Conservation (phyloP, 1,140 invertebrate genomes). For the Berghia stephanieae region DNA sequence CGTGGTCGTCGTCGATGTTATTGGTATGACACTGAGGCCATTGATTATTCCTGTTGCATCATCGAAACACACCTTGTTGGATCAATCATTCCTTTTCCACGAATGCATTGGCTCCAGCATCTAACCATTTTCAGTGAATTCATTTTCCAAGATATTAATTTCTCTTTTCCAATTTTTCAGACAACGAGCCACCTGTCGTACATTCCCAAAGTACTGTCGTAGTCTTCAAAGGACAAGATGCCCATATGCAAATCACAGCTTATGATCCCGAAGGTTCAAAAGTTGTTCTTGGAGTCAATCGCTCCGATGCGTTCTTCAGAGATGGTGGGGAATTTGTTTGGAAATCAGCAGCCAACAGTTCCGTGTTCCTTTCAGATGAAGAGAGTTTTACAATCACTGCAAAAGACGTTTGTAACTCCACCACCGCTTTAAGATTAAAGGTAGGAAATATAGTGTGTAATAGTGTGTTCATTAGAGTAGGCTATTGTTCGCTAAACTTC, state of each 20-base stretch:
- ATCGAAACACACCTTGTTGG: too few relatives aligned
- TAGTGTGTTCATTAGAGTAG: too few relatives aligned
- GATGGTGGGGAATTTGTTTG: neutral
- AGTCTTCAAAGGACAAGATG: neutral
- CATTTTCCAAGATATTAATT: neutral
- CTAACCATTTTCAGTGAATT: too few relatives aligned
- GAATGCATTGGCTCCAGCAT: too few relatives aligned
- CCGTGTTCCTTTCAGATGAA: neutral
- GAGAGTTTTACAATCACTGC: neutral
- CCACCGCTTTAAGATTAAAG: neutral
- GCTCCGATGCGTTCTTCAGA: neutral
- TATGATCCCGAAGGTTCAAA: constrained; percentile 3
- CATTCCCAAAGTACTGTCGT: neutral
- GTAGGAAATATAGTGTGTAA: too few relatives aligned
- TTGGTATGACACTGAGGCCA: too few relatives aligned
- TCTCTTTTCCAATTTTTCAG: neutral
- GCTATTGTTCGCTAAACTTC: too few relatives aligned
- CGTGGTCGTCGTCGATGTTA: too few relatives aligned
- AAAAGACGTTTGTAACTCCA: neutral
- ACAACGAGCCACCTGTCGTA: neutral
- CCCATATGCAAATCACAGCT: neutral
- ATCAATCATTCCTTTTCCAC: too few relatives aligned
- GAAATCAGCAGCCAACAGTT: neutral
- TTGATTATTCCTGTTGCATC: too few relatives aligned
- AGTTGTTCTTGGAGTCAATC: neutral